Evolutionary conservation across 2,888 invertebrate species (phyloP).

Genomic region (Danaus chrysippus): DNA sequence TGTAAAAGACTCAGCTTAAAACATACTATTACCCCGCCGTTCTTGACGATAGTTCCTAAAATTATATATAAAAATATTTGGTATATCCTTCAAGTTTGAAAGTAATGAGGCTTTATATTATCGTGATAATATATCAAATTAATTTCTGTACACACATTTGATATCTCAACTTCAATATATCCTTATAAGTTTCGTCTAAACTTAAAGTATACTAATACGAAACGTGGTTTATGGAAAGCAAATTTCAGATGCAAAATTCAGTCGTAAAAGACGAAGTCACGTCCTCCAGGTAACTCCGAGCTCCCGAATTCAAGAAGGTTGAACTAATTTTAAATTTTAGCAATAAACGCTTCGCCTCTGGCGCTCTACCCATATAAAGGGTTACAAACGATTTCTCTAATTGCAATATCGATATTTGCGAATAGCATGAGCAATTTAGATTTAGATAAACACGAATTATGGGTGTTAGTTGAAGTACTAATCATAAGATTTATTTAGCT

Average conservation of each 20-base stretch:
- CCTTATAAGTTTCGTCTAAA: constrained; percentile 31
- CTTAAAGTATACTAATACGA: constrained; percentile 31
- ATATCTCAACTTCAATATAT: constrained; percentile 23
- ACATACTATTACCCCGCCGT: no score
- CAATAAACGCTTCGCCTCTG: constrained; percentile 64
- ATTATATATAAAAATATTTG: no score
- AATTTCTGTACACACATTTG: no score
- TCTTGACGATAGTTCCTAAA: no score
- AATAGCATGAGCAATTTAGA: constrained; percentile 64
- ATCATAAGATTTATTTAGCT: constrained; percentile 30
- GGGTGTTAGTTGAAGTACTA: constrained; percentile 43
- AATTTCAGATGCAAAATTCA: constrained; percentile 42
- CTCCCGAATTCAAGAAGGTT: constrained; percentile 50
- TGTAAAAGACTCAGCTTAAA: constrained; percentile 21
- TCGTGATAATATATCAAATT: no score
- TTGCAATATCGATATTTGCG: constrained; percentile 59
- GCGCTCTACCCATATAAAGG: constrained; percentile 48
- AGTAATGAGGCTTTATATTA: no score
- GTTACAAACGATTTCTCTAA: constrained; percentile 60
- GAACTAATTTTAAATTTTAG: constrained; percentile 62
- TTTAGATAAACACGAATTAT: constrained; percentile 59
- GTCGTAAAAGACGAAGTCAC: constrained; percentile 45
- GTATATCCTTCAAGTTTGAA: no score
- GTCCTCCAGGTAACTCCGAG: constrained; percentile 56
- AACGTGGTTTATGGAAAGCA: constrained; percentile 41